Base-by-base conservation (phyloP, 2,888 invertebrate genomes). In the Nephrocerus scutellatus region DNA sequence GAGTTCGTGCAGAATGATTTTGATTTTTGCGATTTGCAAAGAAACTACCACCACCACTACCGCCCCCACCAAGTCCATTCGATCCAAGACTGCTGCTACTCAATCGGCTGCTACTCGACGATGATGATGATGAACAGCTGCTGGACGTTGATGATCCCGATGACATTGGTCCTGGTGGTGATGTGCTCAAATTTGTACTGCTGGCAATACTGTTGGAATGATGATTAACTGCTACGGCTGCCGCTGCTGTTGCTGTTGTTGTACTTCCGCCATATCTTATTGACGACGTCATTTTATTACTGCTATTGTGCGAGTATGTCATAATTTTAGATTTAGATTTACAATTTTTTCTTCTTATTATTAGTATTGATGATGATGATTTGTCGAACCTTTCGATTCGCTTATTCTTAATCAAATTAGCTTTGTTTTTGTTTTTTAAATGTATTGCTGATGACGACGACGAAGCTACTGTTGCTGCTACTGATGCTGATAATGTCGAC, bases 201-300 rank as follows among this genome's bases (percentile, higher is more conserved):
- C 63, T 61, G 62, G 63, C 65, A 65, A 65, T 65, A 64, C 65
- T 65, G 65, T 63, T 65, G 64, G 64, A 65, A 65, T 65, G 64
- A 63, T 62, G 55, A 60, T 52, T 60, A 55, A 55, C 53, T 49
- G 55, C 46, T 43, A 55, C 44, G 47, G 52, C 52, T 55, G 56
- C 47, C 52, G 56, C 56, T 50, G 59, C 52, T 54, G 56, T 57
- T 56, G 55, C 51, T 49, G 51, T 44, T 40, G 60, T 59, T 59
- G 62, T 61, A 61, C 63, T 63, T 57, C 59, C 46, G 46, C 46
- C 46, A 44, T 46, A 46, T 39, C 46, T 38, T 46, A 46, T 44
- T 39, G 46, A 41, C n/a, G n/a, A n/a, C n/a, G n/a, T 62, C 51
- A 65, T 53, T 56, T 65, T 65, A 52, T 60, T 63, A 56, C 63